A percentile compares a stretch with the other conserved stretches of the same genome.
Evolutionary conservation across 2,888 invertebrate genomes (phyloP).

Genomic region (Drosophila prolongata): DNA sequence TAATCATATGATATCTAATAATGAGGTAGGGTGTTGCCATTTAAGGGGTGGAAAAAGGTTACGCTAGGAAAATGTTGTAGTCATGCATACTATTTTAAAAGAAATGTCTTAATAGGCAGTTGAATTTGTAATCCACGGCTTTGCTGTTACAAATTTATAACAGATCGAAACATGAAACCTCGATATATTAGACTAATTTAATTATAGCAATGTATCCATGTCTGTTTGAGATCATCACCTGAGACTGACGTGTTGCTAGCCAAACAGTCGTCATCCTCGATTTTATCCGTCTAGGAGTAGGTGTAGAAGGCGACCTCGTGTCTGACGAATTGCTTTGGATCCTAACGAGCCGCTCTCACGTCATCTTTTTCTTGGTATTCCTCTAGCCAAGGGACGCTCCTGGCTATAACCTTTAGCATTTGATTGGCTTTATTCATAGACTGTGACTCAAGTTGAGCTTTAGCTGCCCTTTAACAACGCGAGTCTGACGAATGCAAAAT

Average conservation of each 20-base stretch:
- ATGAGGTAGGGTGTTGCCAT: not conserved
- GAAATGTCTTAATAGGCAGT: too few relatives aligned
- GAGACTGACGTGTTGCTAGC: constrained; percentile 11
- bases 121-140: too few relatives aligned
- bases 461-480: constrained; percentile 37
- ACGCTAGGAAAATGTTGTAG: not conserved
- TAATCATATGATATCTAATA: constrained; percentile 40
- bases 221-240: constrained; percentile 19
- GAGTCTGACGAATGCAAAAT: constrained; percentile 48
- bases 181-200: not conserved
- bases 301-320: constrained; percentile 49
- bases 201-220: not conserved
- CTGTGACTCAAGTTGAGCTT: constrained; percentile 51
- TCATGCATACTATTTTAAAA: too few relatives aligned
- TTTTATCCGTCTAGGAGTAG: constrained; percentile 22
- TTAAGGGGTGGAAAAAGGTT: not conserved
- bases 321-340: constrained; percentile 38
- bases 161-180: too few relatives aligned
- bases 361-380: constrained; percentile 37
- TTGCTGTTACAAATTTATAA: not conserved
- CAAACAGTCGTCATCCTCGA: constrained; percentile 17
- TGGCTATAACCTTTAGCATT: constrained; percentile 58
- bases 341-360: constrained; percentile 39
- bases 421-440: constrained; percentile 48
- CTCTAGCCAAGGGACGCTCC: constrained; percentile 11